Evolutionary conservation across 1,140 invertebrate genomes (phyloP), one percentile per base, ranked within the genome.

Genomic region (Micrasema longulum): DNA sequence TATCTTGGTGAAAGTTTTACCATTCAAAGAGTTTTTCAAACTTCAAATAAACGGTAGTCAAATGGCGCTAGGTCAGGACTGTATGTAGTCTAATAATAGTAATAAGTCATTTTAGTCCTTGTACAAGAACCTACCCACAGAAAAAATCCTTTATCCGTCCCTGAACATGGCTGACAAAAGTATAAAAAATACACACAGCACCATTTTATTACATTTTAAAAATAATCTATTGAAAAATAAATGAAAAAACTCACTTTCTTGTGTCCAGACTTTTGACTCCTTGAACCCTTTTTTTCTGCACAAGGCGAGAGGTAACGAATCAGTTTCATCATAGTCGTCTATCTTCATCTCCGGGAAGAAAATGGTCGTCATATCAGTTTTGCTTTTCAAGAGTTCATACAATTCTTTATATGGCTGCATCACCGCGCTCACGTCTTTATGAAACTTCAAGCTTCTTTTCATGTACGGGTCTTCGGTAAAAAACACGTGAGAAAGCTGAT

Each of bases 391-490:
- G 11, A 63, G 12, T 14, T 63, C 22, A 12, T 63, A 43, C 38
- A 63, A 22, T 4, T 45, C 9, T 43, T 23, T 45, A 23, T 63
- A 63, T 1, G 57, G 57, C 1, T 22, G 14, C 16, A 63, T n/a
- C 5, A 45, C 11, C 7, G n/a, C 11, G 9, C 45, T 38, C 11
- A 63, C 12, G 11, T 63, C 57, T n/a, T 63, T 63, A 18, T 43
- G 10, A 45, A 63, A 63, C 18, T 43, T 22, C n/a, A 63, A 63
- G 22, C 57, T 63, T n/a, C 57, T 18, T 7, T 7, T 2, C 57
- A 63, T 63, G 20, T 43, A 63, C 12, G 57, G 57, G 26, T 63
- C 57, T 43, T 45, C 57, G 6, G 16, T 1, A 11, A 63, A 63
- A 22, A 63, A 43, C 2, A 41, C 14, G 12, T 63, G 12, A 7